Evolutionary conservation across 2,797 vertebrate species (phyloP).

Genomic region (Enteromius radiatus): DNA sequence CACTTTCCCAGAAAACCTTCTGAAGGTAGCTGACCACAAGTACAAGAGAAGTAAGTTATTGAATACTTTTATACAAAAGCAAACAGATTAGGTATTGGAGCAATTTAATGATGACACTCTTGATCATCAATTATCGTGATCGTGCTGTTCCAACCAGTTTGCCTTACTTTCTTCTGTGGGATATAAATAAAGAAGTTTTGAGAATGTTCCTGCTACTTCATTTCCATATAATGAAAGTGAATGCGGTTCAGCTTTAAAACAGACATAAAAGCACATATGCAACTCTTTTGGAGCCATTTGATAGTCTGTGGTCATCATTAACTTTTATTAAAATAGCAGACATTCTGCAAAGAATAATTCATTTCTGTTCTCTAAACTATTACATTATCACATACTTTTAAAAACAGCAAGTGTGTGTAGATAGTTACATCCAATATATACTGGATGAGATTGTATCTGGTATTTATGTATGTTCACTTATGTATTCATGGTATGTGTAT

Average conservation of each 20-base stretch:
- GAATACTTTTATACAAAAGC: background rate
- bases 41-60: constrained; percentile 43
- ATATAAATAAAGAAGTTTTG: background rate
- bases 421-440: background rate
- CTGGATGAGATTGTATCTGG: background rate
- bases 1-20: constrained; percentile 10
- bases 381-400: background rate
- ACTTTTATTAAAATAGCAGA: background rate
- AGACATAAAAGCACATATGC: background rate
- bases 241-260: background rate
- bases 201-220: background rate
- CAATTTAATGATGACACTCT: background rate
- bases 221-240: background rate
- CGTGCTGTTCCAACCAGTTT: background rate
- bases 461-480: background rate
- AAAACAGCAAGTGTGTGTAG: background rate
- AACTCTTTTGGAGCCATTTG: background rate
- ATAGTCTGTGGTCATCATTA: no score
- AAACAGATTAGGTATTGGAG: background rate
- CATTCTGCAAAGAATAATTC: background rate
- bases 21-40: constrained; percentile 7
- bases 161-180: background rate
- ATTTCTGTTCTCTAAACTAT: background rate
- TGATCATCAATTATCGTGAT: background rate
- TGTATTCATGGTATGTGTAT: background rate